Evolutionary conservation across 1,140 invertebrate genomes (phyloP).

Genomic region (Ceratina calcarata): DNA sequence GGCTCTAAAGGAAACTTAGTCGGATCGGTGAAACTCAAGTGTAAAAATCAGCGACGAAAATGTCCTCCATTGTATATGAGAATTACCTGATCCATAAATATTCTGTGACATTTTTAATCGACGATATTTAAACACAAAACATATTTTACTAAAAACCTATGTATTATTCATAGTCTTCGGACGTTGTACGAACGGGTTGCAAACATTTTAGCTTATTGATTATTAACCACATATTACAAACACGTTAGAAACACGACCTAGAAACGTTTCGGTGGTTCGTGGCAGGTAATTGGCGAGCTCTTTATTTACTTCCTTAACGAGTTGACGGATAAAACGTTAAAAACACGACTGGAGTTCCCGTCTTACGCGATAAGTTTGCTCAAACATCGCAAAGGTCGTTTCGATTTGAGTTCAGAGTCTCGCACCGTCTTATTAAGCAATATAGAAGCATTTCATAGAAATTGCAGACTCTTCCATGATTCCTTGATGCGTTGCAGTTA

Average conservation of each 20-base stretch:
- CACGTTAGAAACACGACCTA: conserved; percentile 7
- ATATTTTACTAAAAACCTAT: background rate
- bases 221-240: conserved; percentile 25
- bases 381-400: background rate
- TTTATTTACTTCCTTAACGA: conserved; percentile 31
- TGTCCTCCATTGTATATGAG: too few relatives aligned
- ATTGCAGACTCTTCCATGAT: background rate
- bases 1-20: too few relatives aligned
- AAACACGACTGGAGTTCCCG: conserved; percentile 10
- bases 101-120: too few relatives aligned
- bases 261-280: background rate
- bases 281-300: conserved; percentile 5
- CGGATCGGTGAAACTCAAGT: too few relatives aligned
- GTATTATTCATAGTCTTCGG: conserved; percentile 29
- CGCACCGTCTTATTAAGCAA: background rate
- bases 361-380: conserved; percentile 6
- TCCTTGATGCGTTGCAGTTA: too few relatives aligned
- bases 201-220: conserved; percentile 11
- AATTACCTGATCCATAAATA: too few relatives aligned
- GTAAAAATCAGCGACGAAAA: too few relatives aligned
- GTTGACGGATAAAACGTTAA: conserved; percentile 16
- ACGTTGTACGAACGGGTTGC: background rate
- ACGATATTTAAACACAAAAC: background rate
- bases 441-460: background rate
- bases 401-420: background rate